Evolutionary conservation across 2,888 invertebrate genomes (phyloP).

Genomic region (Eupsilia transversa): DNA sequence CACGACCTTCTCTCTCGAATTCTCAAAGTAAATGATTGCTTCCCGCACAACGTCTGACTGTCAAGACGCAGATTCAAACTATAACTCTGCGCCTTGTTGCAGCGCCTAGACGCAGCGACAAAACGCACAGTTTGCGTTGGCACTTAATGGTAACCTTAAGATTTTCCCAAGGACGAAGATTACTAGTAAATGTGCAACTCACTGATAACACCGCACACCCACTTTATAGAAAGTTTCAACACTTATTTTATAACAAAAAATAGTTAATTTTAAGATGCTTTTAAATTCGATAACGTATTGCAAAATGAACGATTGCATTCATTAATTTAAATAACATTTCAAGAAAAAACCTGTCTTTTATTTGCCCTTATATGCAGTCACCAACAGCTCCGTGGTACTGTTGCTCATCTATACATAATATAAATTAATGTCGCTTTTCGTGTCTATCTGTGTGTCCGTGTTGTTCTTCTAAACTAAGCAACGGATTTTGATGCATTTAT

Average conservation of each 20-base stretch:
- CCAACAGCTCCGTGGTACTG: background rate
- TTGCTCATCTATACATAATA: background rate
- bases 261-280: background rate
- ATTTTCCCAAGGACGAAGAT: slow-evolving; percentile 6
- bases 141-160: background rate
- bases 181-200: background rate
- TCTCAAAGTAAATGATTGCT: too few relatives aligned
- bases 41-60: too few relatives aligned
- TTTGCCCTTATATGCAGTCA: background rate
- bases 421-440: too few relatives aligned
- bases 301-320: background rate
- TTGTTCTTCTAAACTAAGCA: too few relatives aligned
- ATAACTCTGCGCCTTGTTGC: too few relatives aligned
- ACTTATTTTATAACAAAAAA: background rate
- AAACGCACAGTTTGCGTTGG: too few relatives aligned
- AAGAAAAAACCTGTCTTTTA: background rate
- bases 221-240: background rate
- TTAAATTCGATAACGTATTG: background rate
- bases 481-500: too few relatives aligned
- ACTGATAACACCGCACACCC: background rate
- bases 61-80: too few relatives aligned
- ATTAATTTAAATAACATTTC: background rate
- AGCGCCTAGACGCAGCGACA: too few relatives aligned
- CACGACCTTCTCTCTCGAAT: too few relatives aligned
- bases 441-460: too few relatives aligned